phyloP scores from a whole-genome alignment of 2,888 invertebrate genomes.

The Aricia artaxerxes region DNA sequence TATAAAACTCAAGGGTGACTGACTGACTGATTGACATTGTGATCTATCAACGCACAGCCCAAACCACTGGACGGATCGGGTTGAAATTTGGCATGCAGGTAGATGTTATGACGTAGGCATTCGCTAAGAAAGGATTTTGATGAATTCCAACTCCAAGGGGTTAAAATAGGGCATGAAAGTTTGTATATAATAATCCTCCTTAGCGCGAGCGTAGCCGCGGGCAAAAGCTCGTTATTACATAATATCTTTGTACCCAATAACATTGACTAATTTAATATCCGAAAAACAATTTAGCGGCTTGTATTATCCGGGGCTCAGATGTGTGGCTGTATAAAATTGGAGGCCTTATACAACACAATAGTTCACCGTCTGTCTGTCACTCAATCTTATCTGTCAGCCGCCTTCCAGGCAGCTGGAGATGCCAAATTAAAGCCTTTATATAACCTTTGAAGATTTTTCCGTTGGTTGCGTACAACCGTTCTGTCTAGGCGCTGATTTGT shows the following conservation, averaged over 20 bases:
- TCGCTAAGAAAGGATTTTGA: no score
- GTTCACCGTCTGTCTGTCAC: constrained; percentile 1
- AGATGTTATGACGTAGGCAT: no score
- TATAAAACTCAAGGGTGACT: no score
- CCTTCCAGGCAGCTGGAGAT: background rate
- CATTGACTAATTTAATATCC: background rate
- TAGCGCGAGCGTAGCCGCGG: no score
- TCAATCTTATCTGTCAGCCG: constrained; percentile 13
- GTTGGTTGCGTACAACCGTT: background rate
- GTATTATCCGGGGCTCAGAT: constrained; percentile 18
- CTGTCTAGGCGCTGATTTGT: background rate
- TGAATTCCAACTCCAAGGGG: no score
- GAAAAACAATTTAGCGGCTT: background rate
- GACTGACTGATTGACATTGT: no score
- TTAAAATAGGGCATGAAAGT: no score
- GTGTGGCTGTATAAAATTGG: constrained; percentile 12
- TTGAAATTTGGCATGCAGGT: no score
- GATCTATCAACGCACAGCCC: no score
- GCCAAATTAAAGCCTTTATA: background rate
- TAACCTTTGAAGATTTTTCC: background rate
- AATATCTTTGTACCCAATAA: background rate
- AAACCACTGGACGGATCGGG: no score
- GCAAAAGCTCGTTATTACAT: no score
- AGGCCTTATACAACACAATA: constrained; percentile 7
- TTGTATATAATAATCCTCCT: no score